Conservation (phyloP, 2,113 vertebrate species). For the Eulacestoma nigropectus region DNA sequence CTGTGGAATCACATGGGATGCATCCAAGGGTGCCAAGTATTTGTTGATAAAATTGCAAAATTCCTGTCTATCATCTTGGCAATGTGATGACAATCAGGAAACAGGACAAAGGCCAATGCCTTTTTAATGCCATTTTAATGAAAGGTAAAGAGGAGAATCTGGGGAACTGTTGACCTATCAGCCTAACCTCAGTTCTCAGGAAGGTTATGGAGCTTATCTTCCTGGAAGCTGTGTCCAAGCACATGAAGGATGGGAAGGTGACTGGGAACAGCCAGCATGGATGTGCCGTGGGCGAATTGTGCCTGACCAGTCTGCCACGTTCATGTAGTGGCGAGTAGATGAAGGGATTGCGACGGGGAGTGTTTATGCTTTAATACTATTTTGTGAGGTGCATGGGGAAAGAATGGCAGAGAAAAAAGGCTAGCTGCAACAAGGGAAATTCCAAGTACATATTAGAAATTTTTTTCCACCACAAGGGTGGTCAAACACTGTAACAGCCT, state of each 20-base stretch:
- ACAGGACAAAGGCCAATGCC: neutral
- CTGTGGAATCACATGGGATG: neutral
- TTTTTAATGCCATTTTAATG: neutral
- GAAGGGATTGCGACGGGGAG: neutral
- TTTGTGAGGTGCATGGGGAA: neutral
- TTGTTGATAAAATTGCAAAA: neutral
- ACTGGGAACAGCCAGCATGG: neutral
- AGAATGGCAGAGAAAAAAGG: neutral
- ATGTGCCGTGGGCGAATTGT: neutral
- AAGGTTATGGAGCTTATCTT: neutral
- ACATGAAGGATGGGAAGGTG: neutral
- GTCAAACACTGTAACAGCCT: neutral
- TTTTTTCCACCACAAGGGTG: fast-evolving
- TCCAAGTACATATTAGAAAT: neutral
- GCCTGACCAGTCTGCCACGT: neutral
- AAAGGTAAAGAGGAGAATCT: neutral
- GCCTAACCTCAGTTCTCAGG: neutral
- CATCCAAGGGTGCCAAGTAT: neutral
- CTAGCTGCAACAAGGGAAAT: neutral
- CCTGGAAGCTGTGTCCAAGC: neutral
- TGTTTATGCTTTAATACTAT: neutral
- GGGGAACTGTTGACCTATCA: neutral
- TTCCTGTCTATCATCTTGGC: neutral
- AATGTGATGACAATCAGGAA: neutral
- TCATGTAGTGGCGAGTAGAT: neutral